Evolutionary conservation across 2,113 vertebrate genomes (phyloP).

Genomic region (Actinemys pallida): DNA sequence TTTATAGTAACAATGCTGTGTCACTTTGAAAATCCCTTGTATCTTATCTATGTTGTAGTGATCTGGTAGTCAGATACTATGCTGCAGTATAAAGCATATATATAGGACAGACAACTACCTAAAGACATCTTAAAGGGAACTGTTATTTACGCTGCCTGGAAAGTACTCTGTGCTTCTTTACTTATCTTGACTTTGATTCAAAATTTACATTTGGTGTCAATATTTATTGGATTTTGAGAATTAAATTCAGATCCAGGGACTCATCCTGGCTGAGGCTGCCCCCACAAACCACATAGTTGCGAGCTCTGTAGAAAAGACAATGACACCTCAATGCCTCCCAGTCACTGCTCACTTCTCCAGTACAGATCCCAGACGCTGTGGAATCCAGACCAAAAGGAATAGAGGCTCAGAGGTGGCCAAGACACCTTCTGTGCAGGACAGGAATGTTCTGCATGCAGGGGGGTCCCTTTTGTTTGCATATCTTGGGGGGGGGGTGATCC

Average conservation of each 20-base stretch:
- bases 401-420: background rate
- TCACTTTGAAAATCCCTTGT: background rate
- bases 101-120: background rate
- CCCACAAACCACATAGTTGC: rapidly evolving
- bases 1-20: rapidly evolving
- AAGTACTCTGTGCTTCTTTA: rapidly evolving
- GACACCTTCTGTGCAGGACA: background rate
- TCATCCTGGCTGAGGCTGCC: rapidly evolving
- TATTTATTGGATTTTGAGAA: background rate
- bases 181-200: background rate
- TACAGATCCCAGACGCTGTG: rapidly evolving
- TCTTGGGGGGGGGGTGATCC: rapidly evolving
- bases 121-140: rapidly evolving
- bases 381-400: background rate
- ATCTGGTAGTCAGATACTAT: rapidly evolving
- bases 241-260: rapidly evolving
- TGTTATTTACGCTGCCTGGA: rapidly evolving
- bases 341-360: rapidly evolving
- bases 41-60: background rate
- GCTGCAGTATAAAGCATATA: background rate
- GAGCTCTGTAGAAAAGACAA: rapidly evolving
- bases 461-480: background rate
- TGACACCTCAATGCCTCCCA: background rate
- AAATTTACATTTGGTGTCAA: rapidly evolving
- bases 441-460: background rate